Evolutionary conservation across 1,140 invertebrate species (phyloP).

Genomic region (Cephus cinctus): DNA sequence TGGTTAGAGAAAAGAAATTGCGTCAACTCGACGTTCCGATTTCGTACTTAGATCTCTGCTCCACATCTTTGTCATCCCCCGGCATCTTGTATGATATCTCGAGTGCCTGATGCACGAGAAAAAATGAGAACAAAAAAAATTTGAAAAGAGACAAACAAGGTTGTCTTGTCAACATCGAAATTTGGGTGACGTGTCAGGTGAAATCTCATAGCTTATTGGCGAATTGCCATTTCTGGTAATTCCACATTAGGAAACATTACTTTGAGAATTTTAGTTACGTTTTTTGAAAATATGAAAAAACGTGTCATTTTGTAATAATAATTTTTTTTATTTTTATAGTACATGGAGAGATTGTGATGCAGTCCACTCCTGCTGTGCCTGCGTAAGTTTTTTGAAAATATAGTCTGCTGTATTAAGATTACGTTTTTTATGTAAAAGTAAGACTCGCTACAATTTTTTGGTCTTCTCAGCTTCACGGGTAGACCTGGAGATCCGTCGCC

Average conservation of each 20-base stretch:
- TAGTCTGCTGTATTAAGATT: too few species aligned
- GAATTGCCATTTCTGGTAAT: too few species aligned
- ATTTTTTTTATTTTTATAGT: slow-evolving; percentile 33
- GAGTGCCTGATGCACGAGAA: slow-evolving; percentile 19
- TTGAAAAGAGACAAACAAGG: too few species aligned
- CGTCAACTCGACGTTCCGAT: slow-evolving; percentile 31
- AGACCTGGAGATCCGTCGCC: slow-evolving; percentile 73
- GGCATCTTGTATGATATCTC: too few species aligned
- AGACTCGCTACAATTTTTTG: slow-evolving; percentile 2
- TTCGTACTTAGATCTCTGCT: too few species aligned
- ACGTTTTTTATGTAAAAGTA: too few species aligned
- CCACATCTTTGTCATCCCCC: too few species aligned
- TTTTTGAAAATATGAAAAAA: neutral
- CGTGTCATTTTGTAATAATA: neutral
- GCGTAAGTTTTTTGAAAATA: slow-evolving; percentile 52
- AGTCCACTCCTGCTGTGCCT: slow-evolving; percentile 49
- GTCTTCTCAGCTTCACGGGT: slow-evolving; percentile 39
- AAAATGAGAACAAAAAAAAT: slow-evolving; percentile 21
- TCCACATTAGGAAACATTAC: too few species aligned
- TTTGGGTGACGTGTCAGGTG: neutral
- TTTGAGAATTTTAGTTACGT: neutral
- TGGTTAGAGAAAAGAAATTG: slow-evolving; percentile 28
- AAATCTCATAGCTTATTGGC: neutral
- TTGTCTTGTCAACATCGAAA: too few species aligned
- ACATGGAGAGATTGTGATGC: slow-evolving; percentile 53